Conservation (phyloP, 2,113 vertebrate genomes). For the Tetrax tetrax region DNA sequence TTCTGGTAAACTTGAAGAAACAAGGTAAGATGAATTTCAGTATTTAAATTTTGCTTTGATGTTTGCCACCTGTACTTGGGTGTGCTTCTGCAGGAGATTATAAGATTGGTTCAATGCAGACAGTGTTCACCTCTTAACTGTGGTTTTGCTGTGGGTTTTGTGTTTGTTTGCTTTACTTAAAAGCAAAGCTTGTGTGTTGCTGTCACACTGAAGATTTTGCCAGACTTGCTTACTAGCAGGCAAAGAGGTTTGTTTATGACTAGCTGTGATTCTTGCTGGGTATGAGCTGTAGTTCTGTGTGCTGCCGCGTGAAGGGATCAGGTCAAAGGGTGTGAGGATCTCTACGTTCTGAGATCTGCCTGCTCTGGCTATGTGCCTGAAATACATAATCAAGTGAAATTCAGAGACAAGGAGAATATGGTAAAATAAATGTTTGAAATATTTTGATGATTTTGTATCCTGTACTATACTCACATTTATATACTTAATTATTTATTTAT, state of each 20-base stretch:
- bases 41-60: neutral
- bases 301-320: neutral
- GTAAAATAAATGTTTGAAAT: neutral
- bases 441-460: neutral
- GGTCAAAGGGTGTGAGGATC: neutral
- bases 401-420: neutral
- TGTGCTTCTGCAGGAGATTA: neutral
- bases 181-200: neutral
- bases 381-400: neutral
- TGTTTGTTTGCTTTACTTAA: neutral
- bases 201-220: neutral
- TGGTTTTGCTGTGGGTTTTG: neutral
- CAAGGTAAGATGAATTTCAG: slow-evolving; percentile 62
- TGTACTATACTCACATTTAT: neutral
- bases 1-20: slow-evolving; percentile 71
- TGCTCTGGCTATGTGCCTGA: neutral
- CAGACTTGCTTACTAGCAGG: neutral
- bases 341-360: neutral
- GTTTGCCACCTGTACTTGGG: neutral
- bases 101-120: neutral
- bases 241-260: neutral
- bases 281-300: neutral
- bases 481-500: neutral
- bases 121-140: neutral
- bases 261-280: neutral